A percentile compares a stretch with the other conserved stretches of the same genome.
These are phyloP conservation scores for Engystomops pustulosus DNA, from an alignment of 2,113 vertebrate species.

Conservation along the genomic window DNA sequence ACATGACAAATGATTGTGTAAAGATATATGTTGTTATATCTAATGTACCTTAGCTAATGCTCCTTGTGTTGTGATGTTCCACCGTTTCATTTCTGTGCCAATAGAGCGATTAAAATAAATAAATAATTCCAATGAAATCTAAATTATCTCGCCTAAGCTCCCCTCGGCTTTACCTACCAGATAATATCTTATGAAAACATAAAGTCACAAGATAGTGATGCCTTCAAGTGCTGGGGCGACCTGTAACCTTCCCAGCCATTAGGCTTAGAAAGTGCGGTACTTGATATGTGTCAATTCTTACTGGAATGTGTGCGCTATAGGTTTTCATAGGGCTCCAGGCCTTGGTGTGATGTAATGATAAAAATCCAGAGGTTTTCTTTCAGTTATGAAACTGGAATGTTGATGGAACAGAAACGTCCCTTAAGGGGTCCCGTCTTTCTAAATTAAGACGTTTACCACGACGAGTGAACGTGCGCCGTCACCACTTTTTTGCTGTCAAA, in stretches of 20 bases:
- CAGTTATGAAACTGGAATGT: not conserved
- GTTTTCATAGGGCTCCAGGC: not conserved
- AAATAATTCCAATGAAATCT: slow-evolving; percentile 5
- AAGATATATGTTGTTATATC: too few relatives aligned
- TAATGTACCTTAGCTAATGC: too few relatives aligned
- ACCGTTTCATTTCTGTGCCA: too few relatives aligned
- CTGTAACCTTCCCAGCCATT: slow-evolving; percentile 7
- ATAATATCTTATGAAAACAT: slow-evolving; percentile 26
- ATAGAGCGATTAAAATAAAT: too few relatives aligned
- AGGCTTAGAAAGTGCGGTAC: not conserved
- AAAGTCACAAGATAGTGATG: slow-evolving; percentile 6
- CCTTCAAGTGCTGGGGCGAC: slow-evolving; percentile 13
- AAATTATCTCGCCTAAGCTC: not conserved
- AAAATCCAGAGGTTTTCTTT: not conserved
- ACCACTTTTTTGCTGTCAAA: too few relatives aligned
- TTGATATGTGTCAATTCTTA: slow-evolving; percentile 6
- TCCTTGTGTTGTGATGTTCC: too few relatives aligned
- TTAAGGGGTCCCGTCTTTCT: not conserved
- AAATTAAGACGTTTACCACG: not conserved
- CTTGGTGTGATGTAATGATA: slow-evolving; percentile 21
- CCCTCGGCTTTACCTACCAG: not conserved
- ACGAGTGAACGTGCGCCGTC: too few relatives aligned
- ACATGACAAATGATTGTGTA: too few relatives aligned
- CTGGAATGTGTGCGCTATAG: slow-evolving; percentile 14
- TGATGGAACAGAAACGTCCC: not conserved